A percentile compares a stretch with the other conserved stretches of the same genome.
Conservation (phyloP, 2,113 vertebrate genomes). For the Zosterops hypoxanthus region DNA sequence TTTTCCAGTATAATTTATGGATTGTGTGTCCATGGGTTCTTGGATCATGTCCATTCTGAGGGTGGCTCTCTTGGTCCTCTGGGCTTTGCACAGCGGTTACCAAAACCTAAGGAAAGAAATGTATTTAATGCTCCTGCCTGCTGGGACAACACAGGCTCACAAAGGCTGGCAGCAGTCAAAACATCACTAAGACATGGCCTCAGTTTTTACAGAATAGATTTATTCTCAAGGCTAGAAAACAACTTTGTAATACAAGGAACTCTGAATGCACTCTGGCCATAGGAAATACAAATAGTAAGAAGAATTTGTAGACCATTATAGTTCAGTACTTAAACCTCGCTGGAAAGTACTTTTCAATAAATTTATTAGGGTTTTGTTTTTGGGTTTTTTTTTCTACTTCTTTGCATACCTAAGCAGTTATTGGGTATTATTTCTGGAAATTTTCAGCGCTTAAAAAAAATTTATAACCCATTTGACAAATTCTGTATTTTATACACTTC, state of each 20-base stretch:
- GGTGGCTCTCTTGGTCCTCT: slow-evolving; percentile 89
- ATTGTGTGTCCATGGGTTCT: slow-evolving; percentile 53
- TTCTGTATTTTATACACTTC: neutral
- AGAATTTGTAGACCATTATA: neutral
- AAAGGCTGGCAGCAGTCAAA: neutral
- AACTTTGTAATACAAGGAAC: neutral
- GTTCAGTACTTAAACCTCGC: neutral
- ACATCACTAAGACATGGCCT: neutral
- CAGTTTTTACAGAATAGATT: neutral
- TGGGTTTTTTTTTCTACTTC: neutral
- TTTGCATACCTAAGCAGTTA: neutral
- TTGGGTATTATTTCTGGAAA: neutral
- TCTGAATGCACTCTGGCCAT: neutral
- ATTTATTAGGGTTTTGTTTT: neutral
- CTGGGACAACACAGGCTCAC: neutral
- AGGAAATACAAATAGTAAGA: neutral
- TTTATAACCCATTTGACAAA: neutral
- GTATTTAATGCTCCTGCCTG: neutral
- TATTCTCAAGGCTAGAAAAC: neutral
- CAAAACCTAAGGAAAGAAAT: slow-evolving; percentile 81
- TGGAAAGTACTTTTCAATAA: neutral
- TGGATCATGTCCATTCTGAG: slow-evolving; percentile 91
- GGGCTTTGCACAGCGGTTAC: slow-evolving; percentile 88
- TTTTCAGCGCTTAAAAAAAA: neutral
- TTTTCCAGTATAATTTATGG: slow-evolving; percentile 75